A percentile compares a stretch with the other conserved stretches of the same genome.
Conservation (phyloP, 2,797 vertebrate genomes). For the Falco rusticolus region DNA sequence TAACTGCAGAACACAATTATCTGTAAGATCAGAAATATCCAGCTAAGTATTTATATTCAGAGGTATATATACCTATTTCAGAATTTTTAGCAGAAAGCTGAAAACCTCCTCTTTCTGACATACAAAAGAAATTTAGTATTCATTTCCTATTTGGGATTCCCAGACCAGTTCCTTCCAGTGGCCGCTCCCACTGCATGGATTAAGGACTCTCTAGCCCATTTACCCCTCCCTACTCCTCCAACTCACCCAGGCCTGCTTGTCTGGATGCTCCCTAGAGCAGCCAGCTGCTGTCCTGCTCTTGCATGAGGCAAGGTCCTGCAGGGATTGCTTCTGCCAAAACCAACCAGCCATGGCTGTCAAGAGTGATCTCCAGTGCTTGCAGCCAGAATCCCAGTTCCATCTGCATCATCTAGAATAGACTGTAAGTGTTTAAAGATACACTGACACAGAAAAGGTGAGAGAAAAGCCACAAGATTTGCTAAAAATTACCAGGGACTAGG, state of each 20-base stretch:
- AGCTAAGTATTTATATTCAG: not conserved
- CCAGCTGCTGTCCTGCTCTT: not conserved
- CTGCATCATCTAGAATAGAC: not conserved
- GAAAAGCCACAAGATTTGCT: not conserved
- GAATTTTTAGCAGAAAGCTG: not conserved
- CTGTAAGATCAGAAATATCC: not conserved
- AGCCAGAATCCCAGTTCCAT: not conserved
- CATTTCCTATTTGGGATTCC: not conserved
- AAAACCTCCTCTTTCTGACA: not conserved
- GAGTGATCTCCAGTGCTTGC: not conserved
- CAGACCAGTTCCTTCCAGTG: not conserved
- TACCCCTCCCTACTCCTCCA: not conserved
- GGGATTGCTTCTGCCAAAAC: not conserved
- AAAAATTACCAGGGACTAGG: not conserved
- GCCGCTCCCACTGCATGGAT: not conserved
- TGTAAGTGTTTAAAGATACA: not conserved
- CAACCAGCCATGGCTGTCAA: not conserved
- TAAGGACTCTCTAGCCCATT: not conserved
- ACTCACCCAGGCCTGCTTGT: not conserved
- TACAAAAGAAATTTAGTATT: not conserved
- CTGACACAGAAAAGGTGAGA: not conserved
- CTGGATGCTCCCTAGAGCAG: not conserved
- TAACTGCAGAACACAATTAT: not conserved
- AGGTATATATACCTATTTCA: not conserved
- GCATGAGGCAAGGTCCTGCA: not conserved